A percentile compares a stretch with the other conserved stretches of the same genome.
Conservation (phyloP, 2,888 invertebrate genomes). For the Venusia cambrica region DNA sequence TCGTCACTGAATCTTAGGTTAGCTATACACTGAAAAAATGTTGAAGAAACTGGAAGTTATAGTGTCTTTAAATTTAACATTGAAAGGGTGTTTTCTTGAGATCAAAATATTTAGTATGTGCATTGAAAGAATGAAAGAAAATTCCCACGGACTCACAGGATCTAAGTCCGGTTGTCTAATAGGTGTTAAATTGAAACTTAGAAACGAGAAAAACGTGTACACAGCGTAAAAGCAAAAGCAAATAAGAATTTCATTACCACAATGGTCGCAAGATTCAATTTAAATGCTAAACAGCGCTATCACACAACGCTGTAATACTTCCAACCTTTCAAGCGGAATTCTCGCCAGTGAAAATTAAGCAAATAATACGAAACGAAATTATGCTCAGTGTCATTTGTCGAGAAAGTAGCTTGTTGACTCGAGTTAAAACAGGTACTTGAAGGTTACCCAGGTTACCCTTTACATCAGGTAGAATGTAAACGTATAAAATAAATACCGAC, state of each 20-base stretch:
- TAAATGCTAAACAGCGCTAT: constrained; percentile 27
- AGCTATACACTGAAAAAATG: too few species aligned
- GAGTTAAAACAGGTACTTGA: constrained; percentile 22
- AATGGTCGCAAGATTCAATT: constrained; percentile 26
- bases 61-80: too few species aligned
- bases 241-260: constrained; percentile 21
- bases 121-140: too few species aligned
- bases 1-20: too few species aligned
- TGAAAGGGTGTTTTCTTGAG: too few species aligned
- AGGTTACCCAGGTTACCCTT: constrained; percentile 20
- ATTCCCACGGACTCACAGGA: too few species aligned
- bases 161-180: too few species aligned
- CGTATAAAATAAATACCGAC: constrained; percentile 2
- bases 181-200: too few species aligned
- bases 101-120: too few species aligned
- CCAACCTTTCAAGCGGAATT: constrained; percentile 11
- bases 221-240: constrained; percentile 15
- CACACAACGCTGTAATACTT: constrained; percentile 11
- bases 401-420: constrained; percentile 20
- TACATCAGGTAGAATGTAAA: constrained; percentile 3
- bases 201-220: too few species aligned
- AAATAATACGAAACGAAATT: constrained; percentile 26
- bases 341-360: constrained; percentile 23
- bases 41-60: too few species aligned
- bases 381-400: constrained; percentile 8